A percentile compares a stretch with the other conserved stretches of the same genome.
Conservation (phyloP, 2,888 invertebrate genomes). For the Hydrotaea cyrtoneurina region DNA sequence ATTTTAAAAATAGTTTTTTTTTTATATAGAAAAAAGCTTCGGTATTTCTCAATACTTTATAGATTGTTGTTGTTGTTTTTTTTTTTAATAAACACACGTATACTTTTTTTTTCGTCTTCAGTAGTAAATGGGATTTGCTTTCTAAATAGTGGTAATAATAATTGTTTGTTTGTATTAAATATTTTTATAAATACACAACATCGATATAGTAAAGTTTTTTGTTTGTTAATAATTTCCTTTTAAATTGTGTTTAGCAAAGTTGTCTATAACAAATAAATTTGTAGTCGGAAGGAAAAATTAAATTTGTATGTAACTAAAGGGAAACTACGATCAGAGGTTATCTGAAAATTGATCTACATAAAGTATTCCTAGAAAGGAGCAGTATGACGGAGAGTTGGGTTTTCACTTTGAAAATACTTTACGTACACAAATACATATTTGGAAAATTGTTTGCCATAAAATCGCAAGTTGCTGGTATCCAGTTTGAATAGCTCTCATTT, state of each 20-base stretch:
- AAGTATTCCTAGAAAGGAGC: background rate
- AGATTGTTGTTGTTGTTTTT: constrained; percentile 10
- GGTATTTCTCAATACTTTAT: constrained; percentile 9
- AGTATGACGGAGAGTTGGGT: background rate
- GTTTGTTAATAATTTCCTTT: constrained; percentile 16
- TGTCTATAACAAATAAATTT: background rate
- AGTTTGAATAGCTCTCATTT: no score
- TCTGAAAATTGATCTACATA: background rate
- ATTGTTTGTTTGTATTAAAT: constrained; percentile 20
- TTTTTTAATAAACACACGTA: constrained; percentile 41
- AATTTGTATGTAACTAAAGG: background rate
- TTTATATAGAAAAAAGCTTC: constrained; percentile 11
- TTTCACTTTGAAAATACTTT: background rate
- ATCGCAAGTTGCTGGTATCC: no score
- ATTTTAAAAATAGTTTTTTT: background rate
- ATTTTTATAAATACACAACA: constrained; percentile 55
- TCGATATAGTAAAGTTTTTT: constrained; percentile 50
- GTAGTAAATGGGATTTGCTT: constrained; percentile 14
- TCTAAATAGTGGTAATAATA: constrained; percentile 18
- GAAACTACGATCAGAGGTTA: background rate
- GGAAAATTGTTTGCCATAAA: no score
- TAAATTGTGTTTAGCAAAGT: constrained; percentile 17
- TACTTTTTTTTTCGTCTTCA: constrained; percentile 1
- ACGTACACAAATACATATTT: background rate
- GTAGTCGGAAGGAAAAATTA: background rate